Evolutionary conservation across 2,888 invertebrate species (phyloP), one percentile per base, ranked within the genome.

Genomic region (Agrotis segetum): DNA sequence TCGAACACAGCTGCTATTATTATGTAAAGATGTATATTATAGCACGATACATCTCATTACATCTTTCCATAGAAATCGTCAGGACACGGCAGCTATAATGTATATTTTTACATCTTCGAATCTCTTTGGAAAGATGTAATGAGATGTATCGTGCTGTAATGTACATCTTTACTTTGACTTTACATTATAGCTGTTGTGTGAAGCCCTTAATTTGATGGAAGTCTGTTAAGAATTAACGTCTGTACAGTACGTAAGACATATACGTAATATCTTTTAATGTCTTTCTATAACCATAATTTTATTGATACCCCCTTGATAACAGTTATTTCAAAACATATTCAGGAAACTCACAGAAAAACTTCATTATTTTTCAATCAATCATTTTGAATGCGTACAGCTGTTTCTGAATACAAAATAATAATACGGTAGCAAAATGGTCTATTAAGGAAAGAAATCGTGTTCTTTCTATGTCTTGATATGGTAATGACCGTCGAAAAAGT

Each of bases 341-440:
- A 58, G 47, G 65, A 79, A 76, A 52, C 21, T 47, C 3, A 16
- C 7, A 13, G 17, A 2, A 61, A 65, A 19, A 49, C 21, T 73
- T 56, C 9, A 44, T 74, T 55, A 63, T 59, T 40, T 50, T 60
- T 47, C 62, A 59, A 63, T 66, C 53, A 64, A 21, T 63, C 24
- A 24, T 71, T 34, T 58, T 13, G 3, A 47, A 63, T 56, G 14
- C 52, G 16, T 52, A 17, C 13, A 67, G 47, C 50, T 6, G 24
- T 64, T 64, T 47, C 6, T 80, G 64, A 75, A 62, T 65, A 76
- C 17, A 62, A 75, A 76, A 78, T 78, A 76, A 78, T 81, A 6
- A 64, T 60, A 69, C n/a, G 44, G n/a, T 49, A 19, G 16, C 17
- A n/a, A 70, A 70, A 63, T 66, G n/a, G 55, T n/a, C 7, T 59